A percentile compares a stretch with the other conserved stretches of the same genome.
phyloP scores from a whole-genome alignment of 2,113 vertebrate species.

The Gasterosteus nipponicus region DNA sequence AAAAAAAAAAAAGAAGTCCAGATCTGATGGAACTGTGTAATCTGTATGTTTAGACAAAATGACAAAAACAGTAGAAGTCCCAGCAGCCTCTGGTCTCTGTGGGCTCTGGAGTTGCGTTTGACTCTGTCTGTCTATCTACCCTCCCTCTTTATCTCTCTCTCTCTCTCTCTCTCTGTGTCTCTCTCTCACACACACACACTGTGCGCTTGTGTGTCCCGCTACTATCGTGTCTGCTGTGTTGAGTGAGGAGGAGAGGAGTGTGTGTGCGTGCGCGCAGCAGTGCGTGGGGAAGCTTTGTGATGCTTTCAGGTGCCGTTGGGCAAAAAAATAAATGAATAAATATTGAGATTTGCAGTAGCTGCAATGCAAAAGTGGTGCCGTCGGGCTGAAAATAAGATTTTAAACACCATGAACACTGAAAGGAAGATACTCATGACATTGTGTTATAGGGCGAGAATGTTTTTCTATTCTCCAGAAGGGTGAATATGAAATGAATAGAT shows the following conservation, averaged over 20 bases:
- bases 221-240: not conserved
- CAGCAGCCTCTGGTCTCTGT: not conserved
- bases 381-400: conserved; percentile 6
- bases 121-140: not conserved
- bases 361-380: not conserved
- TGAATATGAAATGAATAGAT: not conserved
- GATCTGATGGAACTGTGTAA: not conserved
- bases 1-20: conserved; percentile 1
- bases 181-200: conserved; percentile 18
- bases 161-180: conserved; percentile 13
- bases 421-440: not conserved
- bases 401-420: not conserved
- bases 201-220: conserved; percentile 1
- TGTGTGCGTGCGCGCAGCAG: not conserved
- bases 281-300: conserved; percentile 21
- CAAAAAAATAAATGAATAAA: not conserved
- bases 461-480: not conserved
- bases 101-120: conserved; percentile 28
- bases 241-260: not conserved
- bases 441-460: not conserved
- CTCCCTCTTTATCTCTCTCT: conserved; percentile 15
- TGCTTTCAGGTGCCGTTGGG: conserved; percentile 38
- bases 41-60: not conserved
- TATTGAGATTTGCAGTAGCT: not conserved
- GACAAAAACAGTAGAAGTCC: not conserved